Evolutionary conservation across 1,140 invertebrate species (phyloP), one percentile per base, ranked within the genome.

Genomic region (Zeugodacus cucurbitae): DNA sequence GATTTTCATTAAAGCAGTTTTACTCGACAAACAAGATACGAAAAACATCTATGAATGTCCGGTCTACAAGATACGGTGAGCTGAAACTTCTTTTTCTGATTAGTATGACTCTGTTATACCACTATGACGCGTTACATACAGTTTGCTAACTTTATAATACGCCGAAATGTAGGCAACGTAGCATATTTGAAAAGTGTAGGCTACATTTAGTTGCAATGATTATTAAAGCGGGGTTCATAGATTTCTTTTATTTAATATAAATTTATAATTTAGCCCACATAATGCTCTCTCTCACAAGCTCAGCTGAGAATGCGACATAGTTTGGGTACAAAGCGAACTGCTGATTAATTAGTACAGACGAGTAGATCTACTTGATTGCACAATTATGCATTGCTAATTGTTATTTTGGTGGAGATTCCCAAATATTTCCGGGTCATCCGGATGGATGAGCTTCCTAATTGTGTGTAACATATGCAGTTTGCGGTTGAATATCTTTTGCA

Each of bases 31-130:
- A 92, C 96, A 97, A 91, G 98, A 99, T 89, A 93, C 95, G 0
- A 95, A 96, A 88, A 98, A 97, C 92, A 95, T 98, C 88, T 99
- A 99, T 92, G 97, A 98, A 90, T 99, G 98, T 94, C 98, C 98
- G 5, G 96, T 99, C 1, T 99, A 99, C 93, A 98, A 98, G 94
- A 99, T 97, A 11, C 95, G 96, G 95, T 95, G 91, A 94, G 90
- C 88, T 48, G 7, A 10, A 58, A 14, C 59, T 57, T 26, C 0
- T 6, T 26, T 17, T 62, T 26, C 5, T 26, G 6, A 26, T n/a
- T n/a, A n/a, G n/a, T n/a, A n/a, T n/a, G n/a, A n/a, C n/a, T n/a
- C n/a, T n/a, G n/a, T n/a, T n/a, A n/a, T n/a, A n/a, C n/a, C n/a
- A n/a, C n/a, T n/a, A n/a, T n/a, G n/a, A n/a, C n/a, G n/a, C n/a